Conservation (phyloP, 2,888 invertebrate genomes). For the Sinopyrophorus schimmeli region DNA sequence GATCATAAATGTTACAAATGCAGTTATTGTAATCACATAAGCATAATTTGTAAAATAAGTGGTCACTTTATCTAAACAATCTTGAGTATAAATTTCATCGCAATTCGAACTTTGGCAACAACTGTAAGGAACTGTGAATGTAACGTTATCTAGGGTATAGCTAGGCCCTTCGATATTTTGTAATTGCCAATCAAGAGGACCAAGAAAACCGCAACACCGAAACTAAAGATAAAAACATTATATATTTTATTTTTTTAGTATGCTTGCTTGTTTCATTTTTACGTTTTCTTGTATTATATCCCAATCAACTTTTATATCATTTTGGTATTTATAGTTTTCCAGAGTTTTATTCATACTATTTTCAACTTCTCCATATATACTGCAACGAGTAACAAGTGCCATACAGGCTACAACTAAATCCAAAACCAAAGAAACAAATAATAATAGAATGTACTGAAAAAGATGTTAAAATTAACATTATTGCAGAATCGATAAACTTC, state of each 20-base stretch:
- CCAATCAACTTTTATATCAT: background rate
- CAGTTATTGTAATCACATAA: background rate
- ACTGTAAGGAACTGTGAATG: constrained; percentile 5
- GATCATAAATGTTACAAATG: background rate
- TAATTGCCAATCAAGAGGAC: background rate
- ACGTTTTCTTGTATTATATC: background rate
- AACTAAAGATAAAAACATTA: background rate
- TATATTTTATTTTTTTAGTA: no score
- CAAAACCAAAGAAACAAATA: no score
- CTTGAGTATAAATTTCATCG: background rate
- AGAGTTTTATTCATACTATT: background rate
- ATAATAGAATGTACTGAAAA: no score
- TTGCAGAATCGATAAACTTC: no score
- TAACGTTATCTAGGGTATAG: background rate
- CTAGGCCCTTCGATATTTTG: background rate
- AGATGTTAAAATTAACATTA: no score
- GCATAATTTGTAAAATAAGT: background rate
- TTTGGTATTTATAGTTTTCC: background rate
- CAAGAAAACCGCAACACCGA: background rate
- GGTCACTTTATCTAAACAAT: background rate
- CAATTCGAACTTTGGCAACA: background rate
- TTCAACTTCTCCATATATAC: background rate
- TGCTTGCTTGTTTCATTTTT: no score
- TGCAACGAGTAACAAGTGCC: background rate
- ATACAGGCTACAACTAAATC: background rate